A percentile compares a stretch with the other conserved stretches of the same genome.
Evolutionary conservation across 1,140 invertebrate species (phyloP).

Genomic region (Drosophila asahinai): DNA sequence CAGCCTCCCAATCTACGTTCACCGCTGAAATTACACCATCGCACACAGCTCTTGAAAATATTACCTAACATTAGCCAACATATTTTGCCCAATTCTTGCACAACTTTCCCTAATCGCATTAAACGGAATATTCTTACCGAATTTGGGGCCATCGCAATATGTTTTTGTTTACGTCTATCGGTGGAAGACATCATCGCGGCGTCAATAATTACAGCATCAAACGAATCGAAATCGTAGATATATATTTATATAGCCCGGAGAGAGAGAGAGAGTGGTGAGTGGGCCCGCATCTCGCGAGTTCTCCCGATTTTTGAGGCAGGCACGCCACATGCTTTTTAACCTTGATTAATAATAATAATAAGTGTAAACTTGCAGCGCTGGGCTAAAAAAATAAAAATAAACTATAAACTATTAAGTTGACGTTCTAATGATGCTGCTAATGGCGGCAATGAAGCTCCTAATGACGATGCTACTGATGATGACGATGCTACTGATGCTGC

Average conservation of each 20-base stretch:
- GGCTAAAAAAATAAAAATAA: no score
- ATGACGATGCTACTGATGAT: conserved; percentile 44
- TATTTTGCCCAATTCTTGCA: conserved; percentile 52
- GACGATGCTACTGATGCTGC: conserved; percentile 25
- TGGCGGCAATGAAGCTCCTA: conserved; percentile 53
- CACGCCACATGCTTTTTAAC: conserved; percentile 74
- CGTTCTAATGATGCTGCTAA: conserved; percentile 79
- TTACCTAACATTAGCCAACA: conserved; percentile 45
- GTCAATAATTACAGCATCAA: conserved; percentile 62
- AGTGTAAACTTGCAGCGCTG: no score
- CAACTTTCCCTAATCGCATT: conserved; percentile 61
- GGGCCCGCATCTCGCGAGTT: conserved; percentile 26
- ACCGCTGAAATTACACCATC: conserved; percentile 13
- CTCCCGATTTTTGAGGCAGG: conserved; percentile 36
- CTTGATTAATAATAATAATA: no score
- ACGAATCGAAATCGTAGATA: conserved; percentile 23
- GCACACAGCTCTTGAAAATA: background rate
- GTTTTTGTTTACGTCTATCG: conserved; percentile 38
- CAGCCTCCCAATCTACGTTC: background rate
- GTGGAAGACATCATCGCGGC: conserved; percentile 14
- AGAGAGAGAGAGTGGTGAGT: background rate
- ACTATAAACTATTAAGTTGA: no score
- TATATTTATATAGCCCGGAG: conserved; percentile 13
- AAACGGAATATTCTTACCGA: conserved; percentile 29
- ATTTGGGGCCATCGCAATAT: conserved; percentile 30